These are phyloP conservation scores for Drosophila pseudoobscura DNA, from an alignment of 1,140 invertebrate genomes.

Conservation along the genomic window DNA sequence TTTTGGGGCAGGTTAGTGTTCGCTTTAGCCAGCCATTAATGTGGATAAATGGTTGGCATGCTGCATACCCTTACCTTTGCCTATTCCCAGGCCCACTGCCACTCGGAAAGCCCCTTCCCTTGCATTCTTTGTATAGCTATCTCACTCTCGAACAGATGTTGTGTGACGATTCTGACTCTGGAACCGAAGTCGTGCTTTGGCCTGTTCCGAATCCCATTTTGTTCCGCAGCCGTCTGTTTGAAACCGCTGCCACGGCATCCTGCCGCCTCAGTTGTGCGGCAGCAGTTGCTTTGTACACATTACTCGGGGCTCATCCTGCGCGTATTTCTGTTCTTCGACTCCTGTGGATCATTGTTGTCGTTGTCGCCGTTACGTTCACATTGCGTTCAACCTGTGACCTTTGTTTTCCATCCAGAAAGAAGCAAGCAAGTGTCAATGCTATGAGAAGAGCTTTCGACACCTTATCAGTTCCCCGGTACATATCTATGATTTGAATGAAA, in stretches of 20 bases:
- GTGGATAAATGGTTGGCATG: not conserved
- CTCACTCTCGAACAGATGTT: conserved; percentile 25
- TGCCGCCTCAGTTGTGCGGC: conserved; percentile 49
- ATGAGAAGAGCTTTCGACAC: conserved; percentile 36
- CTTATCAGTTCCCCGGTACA: conserved; percentile 52
- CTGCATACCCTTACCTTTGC: conserved; percentile 10
- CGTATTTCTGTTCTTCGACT: conserved; percentile 57
- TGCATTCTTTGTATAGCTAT: conserved; percentile 7
- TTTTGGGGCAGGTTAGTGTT: conserved; percentile 65
- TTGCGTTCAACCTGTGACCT: too few relatives aligned
- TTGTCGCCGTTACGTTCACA: too few relatives aligned
- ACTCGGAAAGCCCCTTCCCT: conserved; percentile 3
- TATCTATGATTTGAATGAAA: conserved; percentile 1
- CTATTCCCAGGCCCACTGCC: conserved; percentile 9
- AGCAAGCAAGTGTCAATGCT: conserved; percentile 25
- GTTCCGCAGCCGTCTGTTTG: conserved; percentile 48
- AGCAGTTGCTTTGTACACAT: conserved; percentile 78
- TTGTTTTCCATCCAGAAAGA: too few relatives aligned
- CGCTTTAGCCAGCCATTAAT: conserved; percentile 17
- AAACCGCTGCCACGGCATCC: conserved; percentile 41
- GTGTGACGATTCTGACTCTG: conserved; percentile 11
- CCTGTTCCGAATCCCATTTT: conserved; percentile 58
- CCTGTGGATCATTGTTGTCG: not conserved
- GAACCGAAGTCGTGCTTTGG: conserved; percentile 51
- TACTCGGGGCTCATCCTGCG: conserved; percentile 63